Base-by-base conservation (phyloP, 1,140 invertebrate genomes). In the Rhyacophila brunnea region DNA sequence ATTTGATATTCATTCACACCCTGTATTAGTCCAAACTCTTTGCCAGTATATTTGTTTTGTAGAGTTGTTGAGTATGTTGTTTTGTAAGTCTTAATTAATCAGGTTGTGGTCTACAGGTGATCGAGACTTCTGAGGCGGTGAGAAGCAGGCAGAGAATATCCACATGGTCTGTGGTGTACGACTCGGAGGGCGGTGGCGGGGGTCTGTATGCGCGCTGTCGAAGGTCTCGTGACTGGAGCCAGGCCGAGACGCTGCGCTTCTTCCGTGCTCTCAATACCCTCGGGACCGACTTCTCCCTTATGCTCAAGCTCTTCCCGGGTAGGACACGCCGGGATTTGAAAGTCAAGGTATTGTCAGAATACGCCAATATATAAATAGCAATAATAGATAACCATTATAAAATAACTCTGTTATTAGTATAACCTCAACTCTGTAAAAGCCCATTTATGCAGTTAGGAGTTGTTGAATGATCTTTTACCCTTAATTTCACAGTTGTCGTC, bases 221-320 rank as follows among this genome's bases (percentile, higher is more conserved):
- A 66, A 81, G 86, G 15, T 80, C 85, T 1, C 85, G 83, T 18
- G 84, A 86, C 7, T 90, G 88, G 87, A 73, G 72, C 5, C 75
- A 82, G 32, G 78, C 78, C 35, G 92, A 95, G 70, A 95, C 92
- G 0, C 74, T 91, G 1, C 85, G 86, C 61, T 96, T 96, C 73
- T 96, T 94, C 72, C 84, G 85, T 68, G 92, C 91, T n/a, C 75
- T 96, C 10, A 91, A 89, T 66, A 87, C 84, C 9, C 81, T 95
- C 49, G 93, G 94, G 0, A 93, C 93, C 0, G 93, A 96, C 77
- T 96, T 96, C 73, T 85, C 89, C 0, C 70, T 95, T 11, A 95
- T 96, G 91, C 78, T 85, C 50, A 82, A 83, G 46, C 74, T 94
- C n/a, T 94, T 95, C 73, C 87, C 88, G 0, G 83, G 85, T 44